A percentile compares a stretch with the other conserved stretches of the same genome.
phyloP scores from a whole-genome alignment of 2,888 invertebrate species.

The Teinopalpus imperialis region DNA sequence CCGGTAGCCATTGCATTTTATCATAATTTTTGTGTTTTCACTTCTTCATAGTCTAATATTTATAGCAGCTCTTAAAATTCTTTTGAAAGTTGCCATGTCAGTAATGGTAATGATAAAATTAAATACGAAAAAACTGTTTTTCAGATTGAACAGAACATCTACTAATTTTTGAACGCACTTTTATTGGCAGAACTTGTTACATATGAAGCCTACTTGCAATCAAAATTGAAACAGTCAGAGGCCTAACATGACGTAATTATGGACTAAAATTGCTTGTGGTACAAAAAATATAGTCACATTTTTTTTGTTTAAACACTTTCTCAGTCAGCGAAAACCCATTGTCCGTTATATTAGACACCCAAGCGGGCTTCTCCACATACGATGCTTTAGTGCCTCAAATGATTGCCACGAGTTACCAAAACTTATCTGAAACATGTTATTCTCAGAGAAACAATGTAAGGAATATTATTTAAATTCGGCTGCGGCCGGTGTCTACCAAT shows the following conservation, averaged over 20 bases:
- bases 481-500: not conserved
- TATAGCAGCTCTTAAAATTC: too few relatives aligned
- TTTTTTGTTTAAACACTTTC: conserved; percentile 23
- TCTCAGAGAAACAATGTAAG: not conserved
- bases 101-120: too few relatives aligned
- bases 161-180: too few relatives aligned
- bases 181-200: too few relatives aligned
- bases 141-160: too few relatives aligned
- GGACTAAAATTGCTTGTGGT: conserved; percentile 6
- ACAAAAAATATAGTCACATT: conserved; percentile 4
- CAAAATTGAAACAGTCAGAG: conserved; percentile 4
- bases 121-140: too few relatives aligned
- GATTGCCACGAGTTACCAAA: conserved; percentile 2
- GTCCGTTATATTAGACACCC: conserved; percentile 26
- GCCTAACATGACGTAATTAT: not conserved
- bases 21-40: too few relatives aligned
- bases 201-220: too few relatives aligned
- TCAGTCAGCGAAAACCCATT: conserved; percentile 22
- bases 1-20: too few relatives aligned
- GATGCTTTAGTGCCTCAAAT: conserved; percentile 11
- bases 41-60: too few relatives aligned
- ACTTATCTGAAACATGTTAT: not conserved
- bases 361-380: conserved; percentile 10
- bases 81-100: too few relatives aligned
- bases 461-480: not conserved